Conservation (phyloP, 2,113 vertebrate species). For the Dinomys branickii region DNA sequence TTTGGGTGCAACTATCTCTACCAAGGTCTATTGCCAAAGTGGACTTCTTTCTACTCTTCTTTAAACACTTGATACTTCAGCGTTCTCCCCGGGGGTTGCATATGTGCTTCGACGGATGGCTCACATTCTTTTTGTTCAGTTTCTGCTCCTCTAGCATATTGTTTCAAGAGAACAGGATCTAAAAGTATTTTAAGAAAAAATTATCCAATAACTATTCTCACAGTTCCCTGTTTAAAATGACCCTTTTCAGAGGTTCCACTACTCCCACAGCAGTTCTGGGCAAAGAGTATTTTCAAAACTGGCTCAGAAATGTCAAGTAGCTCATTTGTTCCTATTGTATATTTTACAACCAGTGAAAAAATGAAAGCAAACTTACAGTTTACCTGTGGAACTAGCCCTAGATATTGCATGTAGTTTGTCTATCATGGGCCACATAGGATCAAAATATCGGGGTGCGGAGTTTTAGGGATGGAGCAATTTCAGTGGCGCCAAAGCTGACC, state of each 20-base stretch:
- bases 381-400: neutral
- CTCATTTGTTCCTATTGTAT: constrained; percentile 39
- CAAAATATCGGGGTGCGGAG: constrained; percentile 10
- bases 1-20: neutral
- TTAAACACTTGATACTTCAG: neutral
- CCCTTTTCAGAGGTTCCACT: neutral
- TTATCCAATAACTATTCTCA: neutral
- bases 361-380: constrained; percentile 11
- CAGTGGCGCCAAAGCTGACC: too few relatives aligned
- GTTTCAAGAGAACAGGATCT: constrained; percentile 31
- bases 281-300: constrained; percentile 41
- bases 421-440: constrained; percentile 6
- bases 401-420: constrained; percentile 23
- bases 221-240: neutral
- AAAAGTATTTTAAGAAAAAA: neutral
- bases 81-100: neutral
- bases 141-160: neutral
- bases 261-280: neutral
- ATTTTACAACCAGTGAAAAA: constrained; percentile 47
- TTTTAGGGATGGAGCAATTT: neutral
- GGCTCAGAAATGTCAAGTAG: constrained; percentile 43
- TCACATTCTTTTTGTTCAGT: neutral
- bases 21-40: neutral
- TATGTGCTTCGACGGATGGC: neutral
- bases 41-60: neutral